Evolutionary conservation across 2,888 invertebrate genomes (phyloP).

Genomic region (Acholoe squamosa): DNA sequence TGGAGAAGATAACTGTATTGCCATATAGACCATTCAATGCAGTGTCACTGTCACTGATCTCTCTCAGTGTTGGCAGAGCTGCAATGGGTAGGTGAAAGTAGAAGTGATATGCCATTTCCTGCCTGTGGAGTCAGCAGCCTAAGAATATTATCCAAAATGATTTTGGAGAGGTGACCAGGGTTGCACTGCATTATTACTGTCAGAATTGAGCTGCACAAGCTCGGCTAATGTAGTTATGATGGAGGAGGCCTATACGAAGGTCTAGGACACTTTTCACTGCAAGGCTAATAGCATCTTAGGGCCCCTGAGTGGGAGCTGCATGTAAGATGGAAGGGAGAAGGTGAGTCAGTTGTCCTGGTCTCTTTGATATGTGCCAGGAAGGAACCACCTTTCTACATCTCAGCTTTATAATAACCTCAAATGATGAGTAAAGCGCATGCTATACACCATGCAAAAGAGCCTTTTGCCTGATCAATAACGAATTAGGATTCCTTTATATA

Average conservation of each 20-base stretch:
- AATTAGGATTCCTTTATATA: no score
- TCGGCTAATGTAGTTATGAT: neutral
- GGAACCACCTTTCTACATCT: neutral
- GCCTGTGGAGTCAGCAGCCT: neutral
- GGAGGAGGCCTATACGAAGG: neutral
- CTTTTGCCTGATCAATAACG: no score
- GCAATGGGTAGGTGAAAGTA: neutral
- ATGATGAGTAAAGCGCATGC: no score
- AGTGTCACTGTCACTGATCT: no score
- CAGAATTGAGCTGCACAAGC: neutral
- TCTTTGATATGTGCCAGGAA: neutral
- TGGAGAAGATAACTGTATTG: no score
- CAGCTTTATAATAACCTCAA: no score
- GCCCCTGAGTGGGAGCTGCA: neutral
- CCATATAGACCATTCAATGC: no score
- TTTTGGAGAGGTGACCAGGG: neutral
- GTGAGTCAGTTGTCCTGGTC: neutral
- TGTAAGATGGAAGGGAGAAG: neutral
- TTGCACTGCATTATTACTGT: neutral
- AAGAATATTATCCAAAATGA: neutral
- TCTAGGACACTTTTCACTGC: neutral
- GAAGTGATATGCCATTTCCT: conserved; percentile 20
- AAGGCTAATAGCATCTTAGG: neutral
- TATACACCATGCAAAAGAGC: no score
- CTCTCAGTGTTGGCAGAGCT: neutral